These are phyloP conservation scores for Myiopsitta monachus DNA, from an alignment of 2,113 vertebrate species.

Conservation along the genomic window DNA sequence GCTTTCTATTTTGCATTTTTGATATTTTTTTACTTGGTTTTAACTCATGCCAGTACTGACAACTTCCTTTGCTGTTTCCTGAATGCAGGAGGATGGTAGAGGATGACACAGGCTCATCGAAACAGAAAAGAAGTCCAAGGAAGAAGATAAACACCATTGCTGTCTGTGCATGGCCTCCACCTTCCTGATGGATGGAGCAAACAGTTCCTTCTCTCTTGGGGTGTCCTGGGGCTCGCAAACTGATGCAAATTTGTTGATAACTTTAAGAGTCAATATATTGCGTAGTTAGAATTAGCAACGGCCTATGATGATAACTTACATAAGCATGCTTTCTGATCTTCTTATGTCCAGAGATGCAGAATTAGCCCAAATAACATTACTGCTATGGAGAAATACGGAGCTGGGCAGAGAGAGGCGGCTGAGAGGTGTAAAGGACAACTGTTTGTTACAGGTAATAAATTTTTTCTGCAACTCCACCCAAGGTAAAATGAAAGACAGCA, in stretches of 20 bases:
- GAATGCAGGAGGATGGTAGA: neutral
- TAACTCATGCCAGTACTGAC: neutral
- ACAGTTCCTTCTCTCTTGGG: neutral
- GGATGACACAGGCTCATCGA: neutral
- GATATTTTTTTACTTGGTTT: neutral
- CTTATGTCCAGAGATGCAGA: neutral
- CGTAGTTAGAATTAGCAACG: neutral
- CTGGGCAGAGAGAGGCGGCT: neutral
- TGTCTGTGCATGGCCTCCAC: neutral
- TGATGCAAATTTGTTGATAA: neutral
- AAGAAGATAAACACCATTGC: neutral
- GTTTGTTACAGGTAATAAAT: neutral
- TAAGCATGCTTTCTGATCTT: neutral
- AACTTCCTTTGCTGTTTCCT: neutral
- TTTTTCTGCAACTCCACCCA: neutral
- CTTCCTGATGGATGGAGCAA: neutral
- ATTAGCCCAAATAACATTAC: neutral
- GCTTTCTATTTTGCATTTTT: neutral
- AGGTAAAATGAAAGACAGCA: neutral
- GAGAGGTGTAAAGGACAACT: neutral
- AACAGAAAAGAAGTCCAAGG: neutral
- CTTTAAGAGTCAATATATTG: neutral
- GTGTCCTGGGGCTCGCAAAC: neutral
- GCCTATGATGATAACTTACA: neutral
- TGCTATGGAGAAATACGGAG: neutral